Conservation (phyloP, 2,797 vertebrate species). For the Molossus alvarezi region DNA sequence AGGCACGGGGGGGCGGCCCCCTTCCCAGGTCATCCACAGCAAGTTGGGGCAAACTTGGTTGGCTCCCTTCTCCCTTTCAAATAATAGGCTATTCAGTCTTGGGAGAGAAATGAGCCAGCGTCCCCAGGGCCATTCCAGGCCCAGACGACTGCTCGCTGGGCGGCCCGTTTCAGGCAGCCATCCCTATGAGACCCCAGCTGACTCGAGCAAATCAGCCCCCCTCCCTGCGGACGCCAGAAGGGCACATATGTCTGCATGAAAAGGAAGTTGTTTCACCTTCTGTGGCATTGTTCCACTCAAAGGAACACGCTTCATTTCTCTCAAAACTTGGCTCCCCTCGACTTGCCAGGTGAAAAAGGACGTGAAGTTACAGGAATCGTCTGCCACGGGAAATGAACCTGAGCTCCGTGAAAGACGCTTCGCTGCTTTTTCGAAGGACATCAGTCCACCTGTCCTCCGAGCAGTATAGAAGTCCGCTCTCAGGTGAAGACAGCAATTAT, state of each 20-base stretch:
- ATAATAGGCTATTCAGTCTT: constrained; percentile 80
- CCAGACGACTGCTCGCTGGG: constrained; percentile 74
- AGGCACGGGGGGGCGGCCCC: rapidly evolving
- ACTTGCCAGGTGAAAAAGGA: constrained; percentile 82
- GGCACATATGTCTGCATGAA: constrained; percentile 90
- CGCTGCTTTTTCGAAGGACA: constrained; percentile 55
- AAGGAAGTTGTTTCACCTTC: constrained; percentile 91
- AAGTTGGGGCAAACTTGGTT: constrained; percentile 72
- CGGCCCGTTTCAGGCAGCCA: constrained; percentile 66
- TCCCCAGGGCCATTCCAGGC: constrained; percentile 74
- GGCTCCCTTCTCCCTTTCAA: constrained; percentile 77
- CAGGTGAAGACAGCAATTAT: constrained; percentile 50
- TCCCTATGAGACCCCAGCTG: constrained; percentile 66
- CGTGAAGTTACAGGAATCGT: constrained; percentile 64
- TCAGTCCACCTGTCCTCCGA: constrained; percentile 19
- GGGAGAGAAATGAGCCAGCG: constrained; percentile 83
- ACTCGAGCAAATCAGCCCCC: constrained; percentile 82
- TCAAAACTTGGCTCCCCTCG: constrained; percentile 90
- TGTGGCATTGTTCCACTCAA: constrained; percentile 90
- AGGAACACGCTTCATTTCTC: constrained; percentile 89
- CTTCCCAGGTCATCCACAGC: constrained; percentile 52
- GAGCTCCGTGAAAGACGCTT: background rate
- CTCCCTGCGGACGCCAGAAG: constrained; percentile 86
- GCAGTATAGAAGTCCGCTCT: constrained; percentile 20
- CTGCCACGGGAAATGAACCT: constrained; percentile 43